These are phyloP conservation scores for Okamejei kenojei DNA, from an alignment of 2,797 vertebrate genomes.

Conservation along the genomic window DNA sequence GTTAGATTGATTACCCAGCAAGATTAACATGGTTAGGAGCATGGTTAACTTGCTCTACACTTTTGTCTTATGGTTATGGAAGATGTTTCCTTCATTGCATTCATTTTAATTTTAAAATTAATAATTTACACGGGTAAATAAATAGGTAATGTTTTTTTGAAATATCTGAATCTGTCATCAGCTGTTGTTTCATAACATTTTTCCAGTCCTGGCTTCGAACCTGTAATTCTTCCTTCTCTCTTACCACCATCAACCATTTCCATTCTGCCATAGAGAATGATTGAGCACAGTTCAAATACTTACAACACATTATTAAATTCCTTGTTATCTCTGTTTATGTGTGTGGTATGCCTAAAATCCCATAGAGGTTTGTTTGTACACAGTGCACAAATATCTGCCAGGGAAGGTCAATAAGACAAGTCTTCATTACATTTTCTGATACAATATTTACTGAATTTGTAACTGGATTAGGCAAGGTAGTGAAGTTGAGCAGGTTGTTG, in stretches of 20 bases:
- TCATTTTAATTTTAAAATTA: neutral
- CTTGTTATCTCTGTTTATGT: neutral
- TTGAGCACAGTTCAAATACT: too few species aligned
- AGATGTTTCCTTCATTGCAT: neutral
- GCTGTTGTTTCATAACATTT: neutral
- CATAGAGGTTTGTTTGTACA: too few species aligned
- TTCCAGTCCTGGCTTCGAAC: neutral
- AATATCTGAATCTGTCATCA: neutral
- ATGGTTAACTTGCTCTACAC: neutral
- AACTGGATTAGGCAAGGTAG: too few species aligned
- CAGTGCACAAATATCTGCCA: neutral
- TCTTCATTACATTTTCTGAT: neutral
- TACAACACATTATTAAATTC: neutral
- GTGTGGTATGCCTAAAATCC: too few species aligned
- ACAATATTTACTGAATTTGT: neutral
- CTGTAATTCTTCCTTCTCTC: too few species aligned
- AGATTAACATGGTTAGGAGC: neutral
- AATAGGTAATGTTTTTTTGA: neutral
- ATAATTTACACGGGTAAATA: neutral
- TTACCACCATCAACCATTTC: too few species aligned
- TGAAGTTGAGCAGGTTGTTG: too few species aligned
- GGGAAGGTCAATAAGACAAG: neutral
- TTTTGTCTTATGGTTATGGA: too few species aligned
- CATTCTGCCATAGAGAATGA: neutral
- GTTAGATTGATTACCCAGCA: neutral